Base-by-base conservation (phyloP, 2,113 vertebrate genomes). In the Emydura subglobosa region DNA sequence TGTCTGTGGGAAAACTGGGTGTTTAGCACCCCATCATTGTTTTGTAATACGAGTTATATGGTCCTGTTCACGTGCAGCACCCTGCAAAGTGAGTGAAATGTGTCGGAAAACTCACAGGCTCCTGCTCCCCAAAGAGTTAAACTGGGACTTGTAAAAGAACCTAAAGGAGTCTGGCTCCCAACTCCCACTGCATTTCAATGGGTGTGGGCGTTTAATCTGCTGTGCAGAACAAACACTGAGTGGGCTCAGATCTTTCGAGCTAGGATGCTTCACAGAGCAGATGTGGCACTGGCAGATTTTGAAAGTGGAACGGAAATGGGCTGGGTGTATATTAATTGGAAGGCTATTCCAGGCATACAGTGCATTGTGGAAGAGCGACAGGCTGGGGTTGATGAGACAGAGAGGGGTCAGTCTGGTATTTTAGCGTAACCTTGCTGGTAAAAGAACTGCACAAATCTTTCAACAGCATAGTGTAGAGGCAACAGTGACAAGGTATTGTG, bases 61-160 rank as follows among this genome's bases (percentile, higher is more conserved):
- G 90, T 74, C 87, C 86, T 94, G 97, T 94, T 88, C 68, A 72
- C 82, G 88, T 80, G 80, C 55, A 93, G 80, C 14, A 17, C 51
- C 51, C 14, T 53, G 51, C 51, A 53, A 53, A 53, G 16, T 8
- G 8, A 72, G 65, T n/a, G 65, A 22, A 72, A 34, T 39, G 65
- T 39, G n/a, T n/a, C 5, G 65, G 9, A 72, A 72, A 72, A 22
- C n/a, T 39, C 39, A 72, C 4, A 5, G 72, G 81, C 90, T 74
- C 50, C 93, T 90, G 91, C 50, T 92, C 49, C 29, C 39, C 53
- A 24, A 2, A 42, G 85, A 91, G 87, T 4, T 84, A 84, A 79
- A 92, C 27, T 83, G 79, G 87, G 85, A 51, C 87, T 97, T 94
- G 86, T 79, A 86, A 91, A 95, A 89, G 85, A 76, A 34, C 86